Evolutionary conservation across 2,113 vertebrate genomes (phyloP), one percentile per base, ranked within the genome.

Genomic region (Equus quagga): DNA sequence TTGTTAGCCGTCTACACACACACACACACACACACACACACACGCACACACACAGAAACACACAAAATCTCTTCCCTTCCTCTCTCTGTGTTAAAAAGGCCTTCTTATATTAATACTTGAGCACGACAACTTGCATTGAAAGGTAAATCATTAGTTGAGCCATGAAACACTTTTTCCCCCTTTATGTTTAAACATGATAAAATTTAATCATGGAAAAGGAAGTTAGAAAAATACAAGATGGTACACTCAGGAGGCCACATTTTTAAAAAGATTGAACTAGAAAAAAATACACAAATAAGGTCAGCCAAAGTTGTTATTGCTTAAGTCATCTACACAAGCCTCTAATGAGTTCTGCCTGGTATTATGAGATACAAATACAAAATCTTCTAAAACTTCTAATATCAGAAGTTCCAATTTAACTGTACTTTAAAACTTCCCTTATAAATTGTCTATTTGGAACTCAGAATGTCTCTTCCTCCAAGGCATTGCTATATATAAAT

Each of bases 91-190:
- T 62, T 31, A 24, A 89, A 67, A 93, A 85, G 56, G 18, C 9
- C n/a, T 75, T 73, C 56, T 56, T 65, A 76, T 56, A 93, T 44
- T 65, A 76, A 75, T 84, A 84, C 13, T 92, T 92, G 80, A 75
- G 69, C 44, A 75, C 64, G 8, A 51, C 51, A 75, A 76, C 13
- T 18, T 44, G 26, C 58, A 64, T 4, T 76, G 46, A 76, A 76
- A 85, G 44, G 24, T 44, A 84, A 46, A 65, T 41, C 46, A 65
- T 75, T 73, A 84, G 67, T 75, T 84, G 33, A 75, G 33, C 31
- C 10, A 82, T 83, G 67, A 84, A 84, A 92, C 56, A 49, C 12
- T 64, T 54, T 19, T 72, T 75, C 31, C 44, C 58, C 18, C 58
- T 76, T 46, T 65, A 36, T 76, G n/a, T 51, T 62, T 65, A 75